A percentile compares a stretch with the other conserved stretches of the same genome.
These are phyloP conservation scores for Sisyra nigra DNA, from an alignment of 2,888 invertebrate species.

Conservation along the genomic window DNA sequence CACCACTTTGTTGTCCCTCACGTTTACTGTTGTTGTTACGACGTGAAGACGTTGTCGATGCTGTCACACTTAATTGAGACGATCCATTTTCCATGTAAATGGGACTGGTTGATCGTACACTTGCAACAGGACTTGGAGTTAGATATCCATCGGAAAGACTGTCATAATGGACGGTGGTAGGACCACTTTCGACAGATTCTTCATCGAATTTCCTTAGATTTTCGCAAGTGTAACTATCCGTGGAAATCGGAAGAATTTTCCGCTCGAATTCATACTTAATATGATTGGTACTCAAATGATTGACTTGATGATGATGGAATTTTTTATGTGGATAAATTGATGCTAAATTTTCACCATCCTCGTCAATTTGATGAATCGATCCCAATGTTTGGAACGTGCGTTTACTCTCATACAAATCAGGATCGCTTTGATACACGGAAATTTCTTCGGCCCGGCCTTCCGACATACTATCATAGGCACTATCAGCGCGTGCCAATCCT, in stretches of 20 bases:
- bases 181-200: too few relatives aligned
- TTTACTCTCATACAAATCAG: neutral
- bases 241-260: too few relatives aligned
- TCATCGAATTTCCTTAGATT: too few relatives aligned
- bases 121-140: conserved; percentile 7
- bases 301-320: neutral
- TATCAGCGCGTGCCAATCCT: neutral
- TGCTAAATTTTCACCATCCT: too few relatives aligned
- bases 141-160: conserved; percentile 8
- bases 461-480: conserved; percentile 4
- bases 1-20: conserved; percentile 17
- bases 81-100: neutral
- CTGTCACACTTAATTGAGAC: conserved; percentile 1
- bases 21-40: conserved; percentile 18
- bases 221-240: too few relatives aligned
- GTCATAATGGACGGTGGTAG: neutral
- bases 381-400: too few relatives aligned
- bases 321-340: too few relatives aligned
- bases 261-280: too few relatives aligned
- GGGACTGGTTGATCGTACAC: conserved; percentile 7
- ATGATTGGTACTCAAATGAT: neutral
- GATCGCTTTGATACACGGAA: neutral
- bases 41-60: conserved; percentile 9
- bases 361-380: too few relatives aligned
- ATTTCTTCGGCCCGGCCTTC: neutral